Percentiles rank a stretch among this genome's conserved stretches.
phyloP scores from a whole-genome alignment of 2,113 vertebrate species.

The Bufo bufo region DNA sequence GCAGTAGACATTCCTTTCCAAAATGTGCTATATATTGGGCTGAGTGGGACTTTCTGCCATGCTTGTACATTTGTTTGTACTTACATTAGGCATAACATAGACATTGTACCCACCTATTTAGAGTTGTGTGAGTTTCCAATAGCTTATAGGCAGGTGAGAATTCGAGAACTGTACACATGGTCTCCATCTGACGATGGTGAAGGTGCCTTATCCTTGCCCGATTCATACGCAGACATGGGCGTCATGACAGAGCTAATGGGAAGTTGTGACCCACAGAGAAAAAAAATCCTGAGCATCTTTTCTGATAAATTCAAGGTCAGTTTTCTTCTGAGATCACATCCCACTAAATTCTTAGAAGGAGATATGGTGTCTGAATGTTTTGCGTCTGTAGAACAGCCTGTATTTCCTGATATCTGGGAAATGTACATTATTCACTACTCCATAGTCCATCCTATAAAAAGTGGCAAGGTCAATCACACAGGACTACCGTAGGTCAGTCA shows the following conservation, averaged over 20 bases:
- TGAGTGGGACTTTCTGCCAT: slow-evolving; percentile 18
- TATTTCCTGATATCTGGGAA: slow-evolving; percentile 41
- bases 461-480: neutral
- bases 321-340: slow-evolving; percentile 43
- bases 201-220: neutral
- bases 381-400: slow-evolving; percentile 49
- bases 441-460: neutral
- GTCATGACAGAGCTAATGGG: slow-evolving; percentile 42
- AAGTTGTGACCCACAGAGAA: slow-evolving; percentile 36
- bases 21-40: slow-evolving; percentile 38
- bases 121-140: neutral
- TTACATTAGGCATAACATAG: neutral
- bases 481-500: neutral
- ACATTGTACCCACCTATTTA: neutral
- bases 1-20: slow-evolving; percentile 48
- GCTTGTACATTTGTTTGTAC: neutral
- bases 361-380: slow-evolving; percentile 45
- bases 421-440: neutral
- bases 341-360: slow-evolving; percentile 53
- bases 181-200: neutral
- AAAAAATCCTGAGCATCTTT: slow-evolving; percentile 40
- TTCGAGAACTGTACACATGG: neutral
- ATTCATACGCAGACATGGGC: slow-evolving; percentile 27
- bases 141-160: neutral
- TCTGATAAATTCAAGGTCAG: slow-evolving; percentile 55